Percentiles rank a stretch among this genome's conserved stretches.
Conservation (phyloP, 2,888 invertebrate genomes). For the Drosophila pseudotakahashii region DNA sequence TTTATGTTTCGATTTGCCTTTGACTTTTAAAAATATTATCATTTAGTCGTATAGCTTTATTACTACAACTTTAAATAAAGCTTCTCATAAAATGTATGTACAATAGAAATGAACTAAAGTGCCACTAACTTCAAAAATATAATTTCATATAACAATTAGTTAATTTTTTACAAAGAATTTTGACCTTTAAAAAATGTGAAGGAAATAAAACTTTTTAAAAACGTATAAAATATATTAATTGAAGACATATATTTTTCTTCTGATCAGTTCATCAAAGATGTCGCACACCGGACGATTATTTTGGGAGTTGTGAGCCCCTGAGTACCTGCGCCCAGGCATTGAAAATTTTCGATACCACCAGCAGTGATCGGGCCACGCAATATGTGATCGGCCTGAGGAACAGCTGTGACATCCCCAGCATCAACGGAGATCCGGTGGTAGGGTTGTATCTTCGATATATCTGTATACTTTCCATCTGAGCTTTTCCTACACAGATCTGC, state of each 20-base stretch:
- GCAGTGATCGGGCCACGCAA: slow-evolving; percentile 67
- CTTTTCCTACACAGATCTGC: slow-evolving; percentile 70
- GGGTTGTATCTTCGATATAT: slow-evolving; percentile 13
- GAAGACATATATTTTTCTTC: not conserved
- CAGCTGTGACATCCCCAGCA: slow-evolving; percentile 78
- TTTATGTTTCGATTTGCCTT: too few relatives aligned
- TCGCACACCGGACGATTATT: slow-evolving; percentile 80
- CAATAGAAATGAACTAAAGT: too few relatives aligned
- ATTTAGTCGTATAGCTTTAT: too few relatives aligned
- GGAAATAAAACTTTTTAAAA: too few relatives aligned
- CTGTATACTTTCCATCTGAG: slow-evolving; percentile 13
- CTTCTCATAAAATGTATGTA: too few relatives aligned
- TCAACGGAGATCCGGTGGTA: slow-evolving; percentile 82
- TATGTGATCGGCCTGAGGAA: slow-evolving; percentile 78
- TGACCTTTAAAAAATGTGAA: too few relatives aligned
- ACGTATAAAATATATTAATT: not conserved
- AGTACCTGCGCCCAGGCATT: slow-evolving; percentile 79
- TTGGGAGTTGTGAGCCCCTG: slow-evolving; percentile 80
- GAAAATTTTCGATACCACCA: slow-evolving; percentile 70
- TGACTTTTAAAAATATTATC: too few relatives aligned
- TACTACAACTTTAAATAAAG: too few relatives aligned
- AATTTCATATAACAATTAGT: too few relatives aligned
- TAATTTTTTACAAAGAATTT: too few relatives aligned
- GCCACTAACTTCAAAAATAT: too few relatives aligned
- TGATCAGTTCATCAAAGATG: slow-evolving; percentile 69